These are phyloP conservation scores for Pseudomugil tenellus DNA, from an alignment of 2,797 vertebrate genomes.

Conservation along the genomic window DNA sequence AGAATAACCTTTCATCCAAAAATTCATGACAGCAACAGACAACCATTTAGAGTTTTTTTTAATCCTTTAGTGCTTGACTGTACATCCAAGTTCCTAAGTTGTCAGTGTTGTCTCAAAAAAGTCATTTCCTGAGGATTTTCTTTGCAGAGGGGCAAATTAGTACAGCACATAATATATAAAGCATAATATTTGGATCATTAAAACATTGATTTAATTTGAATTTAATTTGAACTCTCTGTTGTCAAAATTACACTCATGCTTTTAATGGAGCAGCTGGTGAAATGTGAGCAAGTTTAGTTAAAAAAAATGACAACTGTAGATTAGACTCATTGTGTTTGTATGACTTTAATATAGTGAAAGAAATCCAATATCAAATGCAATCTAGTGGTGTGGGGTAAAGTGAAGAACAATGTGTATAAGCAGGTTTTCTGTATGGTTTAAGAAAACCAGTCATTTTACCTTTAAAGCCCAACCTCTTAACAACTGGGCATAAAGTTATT, in stretches of 20 bases:
- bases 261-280: not conserved
- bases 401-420: not conserved
- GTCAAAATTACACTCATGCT: not conserved
- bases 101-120: slow-evolving; percentile 32
- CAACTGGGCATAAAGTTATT: no score
- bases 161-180: slow-evolving; percentile 26
- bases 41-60: slow-evolving; percentile 20
- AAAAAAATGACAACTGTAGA: slow-evolving; percentile 6
- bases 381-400: not conserved
- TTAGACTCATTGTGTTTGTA: slow-evolving; percentile 5
- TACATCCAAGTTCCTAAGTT: slow-evolving; percentile 32
- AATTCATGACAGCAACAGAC: slow-evolving; percentile 49
- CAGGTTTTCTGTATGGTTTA: not conserved
- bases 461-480: no score
- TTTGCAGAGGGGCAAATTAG: slow-evolving; percentile 8
- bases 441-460: not conserved
- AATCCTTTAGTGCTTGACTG: slow-evolving; percentile 13
- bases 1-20: slow-evolving; percentile 55
- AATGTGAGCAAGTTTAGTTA: slow-evolving; percentile 4
- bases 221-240: slow-evolving; percentile 26
- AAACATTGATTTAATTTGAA: no score
- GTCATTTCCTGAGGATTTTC: slow-evolving; percentile 22
- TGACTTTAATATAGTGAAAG: not conserved
- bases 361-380: not conserved
- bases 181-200: slow-evolving; percentile 3